A percentile compares a stretch with the other conserved stretches of the same genome.
Evolutionary conservation across 2,113 vertebrate genomes (phyloP).

Genomic region (Carassius auratus): DNA sequence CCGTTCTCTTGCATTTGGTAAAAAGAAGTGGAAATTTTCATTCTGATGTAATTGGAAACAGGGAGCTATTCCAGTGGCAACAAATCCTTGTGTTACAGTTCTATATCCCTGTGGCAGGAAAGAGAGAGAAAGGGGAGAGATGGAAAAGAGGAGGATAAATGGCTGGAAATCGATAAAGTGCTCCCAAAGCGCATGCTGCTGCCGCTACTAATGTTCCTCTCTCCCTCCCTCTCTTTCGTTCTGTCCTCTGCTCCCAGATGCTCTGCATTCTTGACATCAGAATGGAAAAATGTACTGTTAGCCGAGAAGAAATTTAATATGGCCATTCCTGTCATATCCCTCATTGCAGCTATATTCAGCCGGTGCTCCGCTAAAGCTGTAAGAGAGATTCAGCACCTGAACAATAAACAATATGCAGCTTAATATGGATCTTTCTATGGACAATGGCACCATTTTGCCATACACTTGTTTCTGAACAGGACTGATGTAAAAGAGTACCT

Average conservation of each 20-base stretch:
- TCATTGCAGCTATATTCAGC: slow-evolving; percentile 86
- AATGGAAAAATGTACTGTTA: slow-evolving; percentile 90
- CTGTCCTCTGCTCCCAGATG: slow-evolving; percentile 81
- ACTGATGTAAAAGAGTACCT: neutral
- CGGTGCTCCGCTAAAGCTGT: slow-evolving; percentile 83
- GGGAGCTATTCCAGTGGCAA: slow-evolving; percentile 80
- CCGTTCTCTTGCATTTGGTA: slow-evolving; percentile 41
- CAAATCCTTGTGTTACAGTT: slow-evolving; percentile 81
- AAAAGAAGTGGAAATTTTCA: slow-evolving; percentile 74
- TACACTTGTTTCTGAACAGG: slow-evolving; percentile 68
- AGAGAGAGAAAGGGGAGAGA: slow-evolving; percentile 55
- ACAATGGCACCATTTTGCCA: slow-evolving; percentile 70
- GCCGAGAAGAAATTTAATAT: slow-evolving; percentile 87
- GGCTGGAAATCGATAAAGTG: slow-evolving; percentile 78
- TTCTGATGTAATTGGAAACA: slow-evolving; percentile 78
- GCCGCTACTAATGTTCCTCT: slow-evolving; percentile 40
- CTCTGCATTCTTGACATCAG: slow-evolving; percentile 92
- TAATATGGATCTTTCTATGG: slow-evolving; percentile 74
- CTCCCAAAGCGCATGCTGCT: slow-evolving; percentile 76
- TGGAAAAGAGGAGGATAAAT: slow-evolving; percentile 75
- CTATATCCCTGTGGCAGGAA: slow-evolving; percentile 75
- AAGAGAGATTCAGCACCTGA: slow-evolving; percentile 73
- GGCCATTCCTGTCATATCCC: slow-evolving; percentile 87
- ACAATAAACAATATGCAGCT: slow-evolving; percentile 82
- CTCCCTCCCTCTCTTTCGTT: slow-evolving; percentile 47